These are phyloP conservation scores for Meandrina meandrites DNA, from an alignment of 92 coral and sea anemone genomes.

Conservation along the genomic window DNA sequence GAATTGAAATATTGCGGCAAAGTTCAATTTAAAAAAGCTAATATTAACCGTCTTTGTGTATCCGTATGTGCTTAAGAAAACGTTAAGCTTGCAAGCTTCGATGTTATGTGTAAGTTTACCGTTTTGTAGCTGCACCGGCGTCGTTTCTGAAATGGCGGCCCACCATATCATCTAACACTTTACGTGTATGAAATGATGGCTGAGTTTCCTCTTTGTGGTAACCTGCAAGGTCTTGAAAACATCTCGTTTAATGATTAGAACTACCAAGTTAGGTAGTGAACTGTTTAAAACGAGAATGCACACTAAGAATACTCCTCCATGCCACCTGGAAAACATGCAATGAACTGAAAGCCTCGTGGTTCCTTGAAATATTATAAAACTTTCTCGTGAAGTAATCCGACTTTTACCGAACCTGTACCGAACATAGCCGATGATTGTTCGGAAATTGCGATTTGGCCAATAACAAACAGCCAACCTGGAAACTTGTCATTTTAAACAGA, in stretches of 20 bases:
- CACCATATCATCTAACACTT: not conserved
- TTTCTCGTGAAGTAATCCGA: not conserved
- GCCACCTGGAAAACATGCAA: not conserved
- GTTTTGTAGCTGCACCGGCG: not conserved
- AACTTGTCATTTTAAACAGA: not conserved
- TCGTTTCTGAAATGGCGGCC: not conserved
- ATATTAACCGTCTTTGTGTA: not conserved
- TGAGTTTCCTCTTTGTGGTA: not conserved
- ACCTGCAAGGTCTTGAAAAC: not conserved
- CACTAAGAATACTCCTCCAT: too few species aligned
- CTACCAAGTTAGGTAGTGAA: not conserved
- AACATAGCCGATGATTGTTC: not conserved
- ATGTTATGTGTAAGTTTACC: not conserved
- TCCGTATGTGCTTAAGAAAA: not conserved
- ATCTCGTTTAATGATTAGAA: not conserved
- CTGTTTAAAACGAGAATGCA: too few species aligned
- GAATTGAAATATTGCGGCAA: not conserved
- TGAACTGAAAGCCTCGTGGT: not conserved
- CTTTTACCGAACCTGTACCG: constrained; percentile 5
- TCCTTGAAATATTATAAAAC: too few species aligned
- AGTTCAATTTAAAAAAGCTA: not conserved
- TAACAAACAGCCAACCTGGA: not conserved
- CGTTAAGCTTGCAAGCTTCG: not conserved
- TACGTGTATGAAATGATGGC: not conserved
- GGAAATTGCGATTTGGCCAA: not conserved